Evolutionary conservation across 2,113 vertebrate genomes (phyloP), one percentile per base, ranked within the genome.

Genomic region (Hydropotes inermis): DNA sequence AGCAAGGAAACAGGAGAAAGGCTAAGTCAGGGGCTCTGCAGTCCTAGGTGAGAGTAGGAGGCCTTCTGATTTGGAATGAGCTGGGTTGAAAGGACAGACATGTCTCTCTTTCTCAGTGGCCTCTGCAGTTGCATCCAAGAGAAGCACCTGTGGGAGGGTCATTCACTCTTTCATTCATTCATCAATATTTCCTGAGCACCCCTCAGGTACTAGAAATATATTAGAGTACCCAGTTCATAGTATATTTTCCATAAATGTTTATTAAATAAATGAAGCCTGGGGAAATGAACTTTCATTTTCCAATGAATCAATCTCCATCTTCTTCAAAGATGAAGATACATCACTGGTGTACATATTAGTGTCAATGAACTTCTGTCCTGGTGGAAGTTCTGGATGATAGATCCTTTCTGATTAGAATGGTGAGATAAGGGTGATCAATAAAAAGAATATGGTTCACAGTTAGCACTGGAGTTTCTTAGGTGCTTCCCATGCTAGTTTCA

Each of bases 1-100:
- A 96, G 47, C 36, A 87, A 86, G 43, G 93, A 91, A 83, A 96
- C 4, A 95, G 78, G 60, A 87, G 89, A 94, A 78, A 33, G 36
- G 43, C 78, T 93, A 60, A 95, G 45, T 43, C 79, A 83, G 60
- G 52, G 50, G 14, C 28, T 47, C 39, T 83, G 67, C 17, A 94
- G 58, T 15, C 7, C 30, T 67, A 45, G 30, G 52, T 25, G 39
- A 47, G 82, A 64, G 36, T 64, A 45, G 58, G 30, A 54, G 78
- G 33, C 23, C 30, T 17, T 54, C 25, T 67, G 52, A 27, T 79
- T 4, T 70, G 67, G 50, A 76, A 84, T 58, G 43, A 50, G 2
- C 28, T 52, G 43, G 54, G 7, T 33, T 54, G 13, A 79, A 84
- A 50, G 30, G 50, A 54, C 1, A 3, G 50, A 16, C 39, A 43